phyloP scores from a whole-genome alignment of 1,140 invertebrate species.

The Wiebesia pumilae region DNA sequence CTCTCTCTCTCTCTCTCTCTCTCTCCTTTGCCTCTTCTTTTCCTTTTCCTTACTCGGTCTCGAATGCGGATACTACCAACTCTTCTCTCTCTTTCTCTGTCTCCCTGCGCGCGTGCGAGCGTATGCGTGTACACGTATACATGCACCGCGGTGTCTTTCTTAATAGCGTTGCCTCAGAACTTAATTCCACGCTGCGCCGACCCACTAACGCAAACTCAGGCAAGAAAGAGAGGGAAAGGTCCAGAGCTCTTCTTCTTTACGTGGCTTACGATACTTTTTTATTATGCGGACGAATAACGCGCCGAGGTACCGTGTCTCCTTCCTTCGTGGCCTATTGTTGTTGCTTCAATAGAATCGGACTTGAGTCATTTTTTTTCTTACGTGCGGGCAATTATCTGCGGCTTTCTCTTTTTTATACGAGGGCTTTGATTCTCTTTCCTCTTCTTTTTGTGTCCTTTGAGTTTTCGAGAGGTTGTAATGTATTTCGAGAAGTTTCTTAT shows the following conservation, averaged over 20 bases:
- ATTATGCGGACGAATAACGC: background rate
- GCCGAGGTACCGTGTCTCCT: background rate
- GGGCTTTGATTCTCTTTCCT: conserved; percentile 1
- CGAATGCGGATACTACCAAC: background rate
- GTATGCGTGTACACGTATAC: background rate
- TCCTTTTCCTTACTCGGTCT: background rate
- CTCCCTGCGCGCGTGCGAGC: background rate
- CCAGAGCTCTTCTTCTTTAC: background rate
- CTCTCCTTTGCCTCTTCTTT: background rate
- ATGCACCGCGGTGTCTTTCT: background rate
- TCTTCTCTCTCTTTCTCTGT: background rate
- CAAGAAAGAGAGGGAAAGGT: conserved; percentile 3
- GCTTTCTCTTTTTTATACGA: conserved; percentile 16
- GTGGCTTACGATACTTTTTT: conserved; percentile 5
- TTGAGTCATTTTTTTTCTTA: conserved; percentile 24
- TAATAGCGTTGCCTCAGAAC: conserved; percentile 10
- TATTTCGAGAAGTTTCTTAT: conserved; percentile 6
- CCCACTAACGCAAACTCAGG: background rate
- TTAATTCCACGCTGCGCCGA: conserved; percentile 7
- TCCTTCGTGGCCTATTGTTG: conserved; percentile 18
- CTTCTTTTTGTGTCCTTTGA: background rate
- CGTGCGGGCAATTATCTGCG: conserved; percentile 1
- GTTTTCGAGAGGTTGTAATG: conserved; percentile 11
- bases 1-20: background rate
- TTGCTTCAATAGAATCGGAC: conserved; percentile 43